Conservation (phyloP, 2,113 vertebrate genomes). For the Entelurus aequoreus region DNA sequence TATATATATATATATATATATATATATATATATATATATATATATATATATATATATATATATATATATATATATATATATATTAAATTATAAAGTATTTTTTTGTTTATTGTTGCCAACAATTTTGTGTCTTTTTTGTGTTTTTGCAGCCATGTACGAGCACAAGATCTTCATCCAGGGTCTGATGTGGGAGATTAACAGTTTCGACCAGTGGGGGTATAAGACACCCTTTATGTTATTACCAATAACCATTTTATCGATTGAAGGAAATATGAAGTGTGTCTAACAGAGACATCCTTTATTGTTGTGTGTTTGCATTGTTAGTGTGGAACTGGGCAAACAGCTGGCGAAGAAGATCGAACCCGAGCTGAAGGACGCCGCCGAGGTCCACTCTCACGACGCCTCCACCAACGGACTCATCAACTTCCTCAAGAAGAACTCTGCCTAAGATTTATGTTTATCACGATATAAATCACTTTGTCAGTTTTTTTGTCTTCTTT, state of each 20-base stretch:
- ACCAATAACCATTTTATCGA: too few species aligned
- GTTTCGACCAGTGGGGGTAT: conserved; percentile 98
- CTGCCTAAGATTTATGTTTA: conserved; percentile 56
- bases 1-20: too few species aligned
- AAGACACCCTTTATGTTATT: conserved; percentile 56
- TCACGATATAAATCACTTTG: not conserved
- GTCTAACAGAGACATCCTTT: not conserved
- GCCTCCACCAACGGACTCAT: conserved; percentile 95
- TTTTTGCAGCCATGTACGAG: conserved; percentile 87
- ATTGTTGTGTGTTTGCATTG: conserved; percentile 14
- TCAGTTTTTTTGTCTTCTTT: not conserved
- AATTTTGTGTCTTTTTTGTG: not conserved
- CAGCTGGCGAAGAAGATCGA: conserved; percentile 97
- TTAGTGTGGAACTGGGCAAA: conserved; percentile 93
- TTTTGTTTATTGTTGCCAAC: not conserved
- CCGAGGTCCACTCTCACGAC: conserved; percentile 86
- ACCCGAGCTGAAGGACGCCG: conserved; percentile 81
- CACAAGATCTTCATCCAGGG: conserved; percentile 99
- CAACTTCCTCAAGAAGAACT: conserved; percentile 90
- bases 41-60: too few species aligned
- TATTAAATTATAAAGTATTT: not conserved
- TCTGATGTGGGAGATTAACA: conserved; percentile 96
- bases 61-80: not conserved
- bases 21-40: too few species aligned
- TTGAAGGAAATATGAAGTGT: too few species aligned